Base-by-base conservation (phyloP, 2,888 invertebrate species). In the Diplazon laetatorius region DNA sequence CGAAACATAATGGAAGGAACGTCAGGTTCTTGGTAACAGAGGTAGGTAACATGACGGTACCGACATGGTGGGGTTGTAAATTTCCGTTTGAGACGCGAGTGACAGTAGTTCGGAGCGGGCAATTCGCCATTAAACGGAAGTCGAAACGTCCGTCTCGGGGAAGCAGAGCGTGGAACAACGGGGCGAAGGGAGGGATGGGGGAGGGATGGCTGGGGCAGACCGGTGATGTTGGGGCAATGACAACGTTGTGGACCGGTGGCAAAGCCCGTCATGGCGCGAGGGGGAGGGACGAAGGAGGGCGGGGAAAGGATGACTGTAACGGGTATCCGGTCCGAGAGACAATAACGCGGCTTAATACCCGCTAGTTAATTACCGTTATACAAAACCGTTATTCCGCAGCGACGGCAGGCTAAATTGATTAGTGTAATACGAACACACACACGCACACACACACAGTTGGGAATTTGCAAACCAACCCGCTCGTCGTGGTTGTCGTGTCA, bases 301-400 rank as follows among this genome's bases (percentile, higher is more conserved):
- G 48, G 25, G 44, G 50, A 59, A 60, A 52, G 16, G 70, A 66
- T 39, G 60, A 70, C 60, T 63, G 68, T 72, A 63, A 72, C 66
- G 63, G 46, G 72, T 57, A 68, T 76, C 76, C 60, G 66, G 37
- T 76, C 62, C 52, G 62, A 57, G 62, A 57, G 62, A 77, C 60
- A 78, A 74, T 69, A 66, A 55, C 59, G 30, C 22, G 37, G 48
- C 46, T 66, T 57, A 65, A 63, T 74, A 69, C 59, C 37, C 60
- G 60, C 20, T 57, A 52, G 66, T 77, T 77, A 77, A 77, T 77
- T 77, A 68, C 62, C 55, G 57, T 72, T 68, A 39, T 63, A 63
- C 42, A 68, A 46, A 52, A n/a, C 10, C 46, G 55, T 70, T 76
- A 62, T 69, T 46, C 46, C 52, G 44, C 44, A 22, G 12, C 30